Conservation (phyloP, 2,797 vertebrate genomes). For the Liasis olivaceus region DNA sequence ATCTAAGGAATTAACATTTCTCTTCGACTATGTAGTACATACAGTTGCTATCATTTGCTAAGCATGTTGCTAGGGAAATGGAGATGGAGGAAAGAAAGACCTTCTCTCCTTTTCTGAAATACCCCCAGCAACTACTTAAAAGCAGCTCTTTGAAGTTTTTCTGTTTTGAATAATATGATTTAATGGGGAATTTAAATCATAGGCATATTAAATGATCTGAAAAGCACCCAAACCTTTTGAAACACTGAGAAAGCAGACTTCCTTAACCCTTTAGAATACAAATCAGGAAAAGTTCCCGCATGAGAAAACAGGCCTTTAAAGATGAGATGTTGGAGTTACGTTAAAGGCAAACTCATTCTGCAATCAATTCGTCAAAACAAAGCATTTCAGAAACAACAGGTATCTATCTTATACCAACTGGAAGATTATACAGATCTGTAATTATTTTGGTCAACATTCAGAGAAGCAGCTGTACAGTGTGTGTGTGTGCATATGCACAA, state of each 20-base stretch:
- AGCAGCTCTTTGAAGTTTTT: conserved; percentile 31
- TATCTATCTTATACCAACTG: background rate
- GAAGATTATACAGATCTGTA: background rate
- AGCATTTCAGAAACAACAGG: background rate
- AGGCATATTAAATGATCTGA: conserved; percentile 24
- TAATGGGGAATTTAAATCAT: conserved; percentile 39
- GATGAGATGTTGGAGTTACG: background rate
- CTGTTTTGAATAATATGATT: conserved; percentile 33
- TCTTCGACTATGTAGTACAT: background rate
- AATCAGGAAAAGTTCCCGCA: conserved; percentile 10
- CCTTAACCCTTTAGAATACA: background rate
- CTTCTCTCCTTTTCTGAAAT: background rate
- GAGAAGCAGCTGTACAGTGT: background rate
- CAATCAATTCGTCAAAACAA: conserved; percentile 3
- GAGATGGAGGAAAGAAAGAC: background rate
- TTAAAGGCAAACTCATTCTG: background rate
- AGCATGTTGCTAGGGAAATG: background rate
- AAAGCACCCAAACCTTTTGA: conserved; percentile 29
- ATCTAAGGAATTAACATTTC: conserved; percentile 9
- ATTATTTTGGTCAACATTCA: background rate
- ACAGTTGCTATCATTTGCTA: background rate
- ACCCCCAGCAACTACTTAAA: conserved; percentile 20
- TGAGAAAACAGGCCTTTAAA: background rate
- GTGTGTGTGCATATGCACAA: too few relatives aligned
- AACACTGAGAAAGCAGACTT: background rate